Percentiles rank a stretch among this genome's conserved stretches.
Conservation (phyloP, 2,888 invertebrate species). For the Cryptus armator region DNA sequence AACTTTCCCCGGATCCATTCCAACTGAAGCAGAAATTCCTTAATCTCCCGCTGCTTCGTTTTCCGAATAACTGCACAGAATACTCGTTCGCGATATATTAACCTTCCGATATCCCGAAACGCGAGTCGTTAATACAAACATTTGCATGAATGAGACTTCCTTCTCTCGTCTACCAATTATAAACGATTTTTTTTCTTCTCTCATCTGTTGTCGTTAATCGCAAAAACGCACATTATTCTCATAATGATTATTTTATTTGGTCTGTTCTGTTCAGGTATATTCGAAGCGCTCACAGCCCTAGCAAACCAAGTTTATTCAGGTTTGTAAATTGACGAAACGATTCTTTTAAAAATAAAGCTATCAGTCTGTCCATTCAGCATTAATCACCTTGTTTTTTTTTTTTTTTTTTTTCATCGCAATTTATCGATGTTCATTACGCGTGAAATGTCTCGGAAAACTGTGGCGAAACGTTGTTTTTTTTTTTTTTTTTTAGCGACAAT, state of each 20-base stretch:
- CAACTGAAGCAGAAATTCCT: constrained; percentile 7
- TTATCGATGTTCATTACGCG: constrained; percentile 13
- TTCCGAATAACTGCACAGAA: constrained; percentile 3
- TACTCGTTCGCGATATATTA: constrained; percentile 19
- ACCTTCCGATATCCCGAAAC: constrained; percentile 9
- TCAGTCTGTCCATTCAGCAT: constrained; percentile 84
- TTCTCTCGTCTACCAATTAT: constrained; percentile 9
- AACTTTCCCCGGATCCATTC: constrained; percentile 47
- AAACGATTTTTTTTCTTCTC: neutral
- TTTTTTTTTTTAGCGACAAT: constrained; percentile 3
- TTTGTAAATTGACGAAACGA: constrained; percentile 78
- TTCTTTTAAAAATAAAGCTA: constrained; percentile 45
- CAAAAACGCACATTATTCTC: constrained; percentile 62
- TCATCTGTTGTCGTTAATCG: constrained; percentile 42
- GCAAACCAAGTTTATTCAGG: constrained; percentile 84
- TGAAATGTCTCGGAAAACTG: neutral
- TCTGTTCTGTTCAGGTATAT: constrained; percentile 85
- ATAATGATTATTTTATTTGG: constrained; percentile 78
- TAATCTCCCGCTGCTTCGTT: neutral
- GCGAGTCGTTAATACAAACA: constrained; percentile 45
- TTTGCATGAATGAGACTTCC: constrained; percentile 71
- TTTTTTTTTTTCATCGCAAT: constrained; percentile 25
- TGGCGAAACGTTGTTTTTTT: neutral
- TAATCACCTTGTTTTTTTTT: constrained; percentile 65
- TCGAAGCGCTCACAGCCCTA: constrained; percentile 83